Evolutionary conservation across 1,140 invertebrate genomes (phyloP).

Genomic region (Saccostrea echinata): DNA sequence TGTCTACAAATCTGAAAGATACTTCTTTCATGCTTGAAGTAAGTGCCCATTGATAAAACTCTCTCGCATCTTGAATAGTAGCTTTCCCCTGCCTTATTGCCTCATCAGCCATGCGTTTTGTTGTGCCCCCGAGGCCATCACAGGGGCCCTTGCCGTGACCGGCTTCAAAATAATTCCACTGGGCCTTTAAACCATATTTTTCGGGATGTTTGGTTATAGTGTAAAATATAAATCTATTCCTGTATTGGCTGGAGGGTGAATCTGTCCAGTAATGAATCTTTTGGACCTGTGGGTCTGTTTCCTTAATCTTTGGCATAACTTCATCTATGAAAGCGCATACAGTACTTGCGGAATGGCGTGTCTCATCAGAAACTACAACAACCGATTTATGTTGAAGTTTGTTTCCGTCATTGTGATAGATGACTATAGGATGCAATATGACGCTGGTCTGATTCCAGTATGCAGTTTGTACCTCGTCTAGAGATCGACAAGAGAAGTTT

Average conservation of each 20-base stretch:
- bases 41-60: constrained; percentile 59
- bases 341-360: constrained; percentile 30
- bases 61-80: constrained; percentile 59
- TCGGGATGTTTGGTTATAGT: constrained; percentile 21
- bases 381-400: constrained; percentile 37
- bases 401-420: background rate
- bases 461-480: constrained; percentile 44
- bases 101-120: constrained; percentile 59
- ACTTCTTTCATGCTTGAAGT: constrained; percentile 38
- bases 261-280: constrained; percentile 64
- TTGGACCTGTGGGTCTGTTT: constrained; percentile 33
- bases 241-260: constrained; percentile 56
- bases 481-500: constrained; percentile 41
- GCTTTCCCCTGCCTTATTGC: constrained; percentile 60
- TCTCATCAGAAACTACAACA: no score
- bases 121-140: constrained; percentile 62
- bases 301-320: constrained; percentile 22
- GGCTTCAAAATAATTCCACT: constrained; percentile 58
- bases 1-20: constrained; percentile 7
- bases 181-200: constrained; percentile 38
- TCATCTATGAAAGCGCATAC: constrained; percentile 35
- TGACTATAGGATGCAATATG: constrained; percentile 57
- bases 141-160: constrained; percentile 66
- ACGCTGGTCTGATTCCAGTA: constrained; percentile 38
- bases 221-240: constrained; percentile 49